Evolutionary conservation across 2,888 invertebrate genomes (phyloP).

Genomic region (Lottia gigantea): DNA sequence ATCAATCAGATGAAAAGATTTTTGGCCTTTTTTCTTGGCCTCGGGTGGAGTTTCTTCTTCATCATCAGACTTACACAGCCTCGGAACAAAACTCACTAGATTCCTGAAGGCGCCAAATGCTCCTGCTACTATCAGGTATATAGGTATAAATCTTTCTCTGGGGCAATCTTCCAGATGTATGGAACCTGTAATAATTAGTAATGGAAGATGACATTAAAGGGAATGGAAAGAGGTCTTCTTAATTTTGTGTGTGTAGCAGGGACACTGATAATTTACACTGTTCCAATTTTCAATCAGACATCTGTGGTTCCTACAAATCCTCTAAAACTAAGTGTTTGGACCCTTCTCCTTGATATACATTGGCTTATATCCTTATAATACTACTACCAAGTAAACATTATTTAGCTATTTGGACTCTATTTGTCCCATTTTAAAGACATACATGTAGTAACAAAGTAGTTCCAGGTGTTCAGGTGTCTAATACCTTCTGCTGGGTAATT

Average conservation of each 20-base stretch:
- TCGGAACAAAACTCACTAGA: slow-evolving; percentile 73
- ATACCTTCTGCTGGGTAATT: not conserved
- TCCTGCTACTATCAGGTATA: slow-evolving; percentile 78
- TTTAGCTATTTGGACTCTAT: not conserved
- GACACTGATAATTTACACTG: no score
- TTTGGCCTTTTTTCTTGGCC: slow-evolving; percentile 52
- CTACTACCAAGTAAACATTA: no score
- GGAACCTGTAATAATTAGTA: slow-evolving; percentile 68
- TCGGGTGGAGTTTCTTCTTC: slow-evolving; percentile 60
- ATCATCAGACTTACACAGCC: slow-evolving; percentile 72
- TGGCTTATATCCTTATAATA: no score
- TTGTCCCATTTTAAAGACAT: not conserved
- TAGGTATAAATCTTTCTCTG: slow-evolving; percentile 77
- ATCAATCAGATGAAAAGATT: slow-evolving; percentile 53
- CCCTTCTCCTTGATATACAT: no score
- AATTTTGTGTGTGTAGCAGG: no score
- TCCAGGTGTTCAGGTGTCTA: not conserved
- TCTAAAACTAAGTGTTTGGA: no score
- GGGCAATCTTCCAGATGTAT: slow-evolving; percentile 77
- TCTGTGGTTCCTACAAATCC: no score
- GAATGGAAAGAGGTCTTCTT: not conserved
- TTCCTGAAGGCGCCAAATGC: slow-evolving; percentile 77
- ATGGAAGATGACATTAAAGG: not conserved
- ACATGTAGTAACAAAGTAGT: not conserved
- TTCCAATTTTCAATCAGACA: no score